Percentiles rank a stretch among this genome's conserved stretches.
Evolutionary conservation across 2,797 vertebrate species (phyloP).

Genomic region (Sebastiscus tertius): DNA sequence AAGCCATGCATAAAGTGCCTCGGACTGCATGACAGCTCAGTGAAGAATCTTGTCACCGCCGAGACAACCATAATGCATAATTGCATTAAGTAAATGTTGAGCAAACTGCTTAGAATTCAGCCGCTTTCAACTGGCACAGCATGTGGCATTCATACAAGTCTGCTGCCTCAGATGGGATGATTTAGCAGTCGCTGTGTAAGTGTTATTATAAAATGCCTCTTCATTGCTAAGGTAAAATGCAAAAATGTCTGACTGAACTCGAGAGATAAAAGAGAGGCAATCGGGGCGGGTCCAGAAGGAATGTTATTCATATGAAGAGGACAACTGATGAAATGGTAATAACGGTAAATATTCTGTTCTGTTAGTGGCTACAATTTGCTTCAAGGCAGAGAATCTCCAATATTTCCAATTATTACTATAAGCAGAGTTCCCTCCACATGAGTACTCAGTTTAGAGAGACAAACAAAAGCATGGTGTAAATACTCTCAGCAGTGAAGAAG

Average conservation of each 20-base stretch:
- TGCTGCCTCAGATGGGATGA: conserved; percentile 34
- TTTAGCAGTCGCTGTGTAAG: conserved; percentile 28
- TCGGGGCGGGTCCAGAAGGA: conserved; percentile 32
- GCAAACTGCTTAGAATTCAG: conserved; percentile 47
- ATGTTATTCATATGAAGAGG: conserved; percentile 55
- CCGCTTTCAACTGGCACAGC: conserved; percentile 47
- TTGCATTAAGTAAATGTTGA: conserved; percentile 37
- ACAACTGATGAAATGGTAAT: conserved; percentile 62
- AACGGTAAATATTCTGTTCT: conserved; percentile 59
- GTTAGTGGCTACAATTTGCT: conserved; percentile 47
- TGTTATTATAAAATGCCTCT: conserved; percentile 40
- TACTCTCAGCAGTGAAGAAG: conserved; percentile 71
- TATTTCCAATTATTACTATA: conserved; percentile 65
- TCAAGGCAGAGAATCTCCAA: conserved; percentile 53
- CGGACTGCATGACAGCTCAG: conserved; percentile 10
- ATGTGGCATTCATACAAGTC: conserved; percentile 36
- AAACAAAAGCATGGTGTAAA: conserved; percentile 79
- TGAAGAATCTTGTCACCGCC: conserved; percentile 15
- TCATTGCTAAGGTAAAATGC: conserved; percentile 46
- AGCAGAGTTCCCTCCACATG: conserved; percentile 68
- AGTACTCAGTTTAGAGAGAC: conserved; percentile 71
- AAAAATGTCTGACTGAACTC: conserved; percentile 40
- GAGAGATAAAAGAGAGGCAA: conserved; percentile 53
- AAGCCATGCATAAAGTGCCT: not conserved
- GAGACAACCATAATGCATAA: conserved; percentile 48